Percentiles rank a stretch among this genome's conserved stretches.
These are phyloP conservation scores for Cryptus armator DNA, from an alignment of 2,888 invertebrate species.

Conservation along the genomic window DNA sequence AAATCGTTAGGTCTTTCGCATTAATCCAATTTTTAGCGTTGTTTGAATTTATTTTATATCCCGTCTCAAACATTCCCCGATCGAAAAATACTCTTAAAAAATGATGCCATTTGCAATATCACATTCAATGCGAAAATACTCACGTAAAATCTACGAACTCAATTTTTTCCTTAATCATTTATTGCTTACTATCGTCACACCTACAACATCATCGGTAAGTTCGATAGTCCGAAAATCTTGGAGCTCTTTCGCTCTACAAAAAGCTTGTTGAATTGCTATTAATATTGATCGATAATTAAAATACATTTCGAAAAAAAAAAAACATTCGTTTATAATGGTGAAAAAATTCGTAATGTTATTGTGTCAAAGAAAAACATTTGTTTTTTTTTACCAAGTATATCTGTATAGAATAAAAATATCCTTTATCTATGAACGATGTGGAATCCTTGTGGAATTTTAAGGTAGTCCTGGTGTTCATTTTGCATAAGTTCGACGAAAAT, in stretches of 20 bases:
- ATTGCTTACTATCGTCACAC: slow-evolving; percentile 11
- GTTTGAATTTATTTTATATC: not conserved
- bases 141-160: slow-evolving; percentile 30
- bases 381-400: not conserved
- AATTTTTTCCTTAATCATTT: slow-evolving; percentile 49
- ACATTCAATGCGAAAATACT: not conserved
- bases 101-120: not conserved
- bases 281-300: not conserved
- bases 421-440: not conserved
- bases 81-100: not conserved
- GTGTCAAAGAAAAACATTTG: not conserved
- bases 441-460: not conserved
- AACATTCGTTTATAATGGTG: not conserved
- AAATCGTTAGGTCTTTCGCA: not conserved
- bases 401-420: not conserved
- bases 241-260: not conserved
- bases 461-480: too few relatives aligned
- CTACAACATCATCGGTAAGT: slow-evolving; percentile 47
- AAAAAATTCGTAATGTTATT: not conserved
- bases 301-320: not conserved
- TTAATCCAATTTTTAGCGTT: not conserved
- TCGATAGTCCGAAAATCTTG: not conserved
- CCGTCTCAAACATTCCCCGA: not conserved
- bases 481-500: too few relatives aligned
- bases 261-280: not conserved